Base-by-base conservation (phyloP, 2,888 invertebrate genomes). In the Tiliacea aurago region DNA sequence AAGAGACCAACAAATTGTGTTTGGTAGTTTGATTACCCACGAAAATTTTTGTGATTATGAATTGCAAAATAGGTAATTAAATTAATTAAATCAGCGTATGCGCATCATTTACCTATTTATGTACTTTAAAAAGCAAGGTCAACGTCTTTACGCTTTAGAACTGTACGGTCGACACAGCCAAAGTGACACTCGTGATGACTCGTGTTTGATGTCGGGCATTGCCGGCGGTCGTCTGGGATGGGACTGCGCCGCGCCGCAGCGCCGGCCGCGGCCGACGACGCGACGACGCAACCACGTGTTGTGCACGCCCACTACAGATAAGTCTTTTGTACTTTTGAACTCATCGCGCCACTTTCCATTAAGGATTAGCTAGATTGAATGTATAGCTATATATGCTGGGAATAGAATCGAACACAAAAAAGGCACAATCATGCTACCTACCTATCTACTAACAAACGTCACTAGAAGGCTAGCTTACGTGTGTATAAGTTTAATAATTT, bases 241-340 rank as follows among this genome's bases (percentile, higher is more conserved):
- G 65, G 73, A 65, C 55, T 51, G 81, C 62, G 51, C 49, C 43
- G n/a, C n/a, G n/a, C n/a, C n/a, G n/a, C n/a, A n/a, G n/a, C n/a
- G 23, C 28, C 28, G 2, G 41, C 41, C 41, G 5, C 28, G 23
- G 23, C 20, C 63, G 33, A 18, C 61, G 41, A 7, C 41, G 5
- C n/a, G 23, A 15, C 63, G 23, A 18, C 61, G 23, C 51, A 28
- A 67, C 59, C 83, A 83, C 84, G 73, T 83, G 85, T 72, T 51
- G 53, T 59, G 69, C 84, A 83, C 81, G 80, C 71, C 81, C 53
- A 70, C 69, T 37, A 28, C 28, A 70, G 83, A 83, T 84, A 78
- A 76, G 64, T 68, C 71, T 77, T 72, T 75, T 83, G 76, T 72
- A 81, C 85, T 70, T 70, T 85, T 81, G 81, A 77, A 85, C 75